A percentile compares a stretch with the other conserved stretches of the same genome.
Conservation (phyloP, 1,140 invertebrate species). For the Andrena cerasifolii region DNA sequence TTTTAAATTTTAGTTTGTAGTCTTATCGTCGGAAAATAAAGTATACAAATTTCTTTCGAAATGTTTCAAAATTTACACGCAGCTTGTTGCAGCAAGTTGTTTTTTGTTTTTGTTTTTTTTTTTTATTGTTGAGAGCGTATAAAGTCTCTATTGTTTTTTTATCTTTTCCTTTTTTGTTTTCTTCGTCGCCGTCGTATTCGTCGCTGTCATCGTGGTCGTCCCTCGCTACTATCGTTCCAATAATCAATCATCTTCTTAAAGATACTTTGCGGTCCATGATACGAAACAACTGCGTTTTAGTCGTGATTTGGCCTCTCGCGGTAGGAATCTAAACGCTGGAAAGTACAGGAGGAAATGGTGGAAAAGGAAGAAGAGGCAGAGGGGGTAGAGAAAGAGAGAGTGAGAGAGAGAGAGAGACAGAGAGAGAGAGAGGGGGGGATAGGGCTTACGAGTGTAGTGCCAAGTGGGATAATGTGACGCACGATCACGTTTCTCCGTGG, state of each 20-base stretch:
- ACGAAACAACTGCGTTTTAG: neutral
- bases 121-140: slow-evolving; percentile 8
- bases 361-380: neutral
- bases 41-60: slow-evolving; percentile 73
- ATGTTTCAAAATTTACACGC: slow-evolving; percentile 26
- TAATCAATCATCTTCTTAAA: neutral
- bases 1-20: slow-evolving; percentile 77
- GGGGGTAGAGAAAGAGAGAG: slow-evolving; percentile 39
- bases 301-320: neutral
- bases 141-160: neutral
- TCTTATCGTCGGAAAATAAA: slow-evolving; percentile 73
- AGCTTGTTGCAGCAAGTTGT: slow-evolving; percentile 2
- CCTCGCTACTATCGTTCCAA: neutral
- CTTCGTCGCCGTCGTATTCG: slow-evolving; percentile 1
- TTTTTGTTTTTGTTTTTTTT: slow-evolving; percentile 43
- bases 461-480: slow-evolving; percentile 42
- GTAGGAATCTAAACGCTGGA: neutral
- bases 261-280: neutral
- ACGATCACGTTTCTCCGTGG: slow-evolving; percentile 13
- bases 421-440: slow-evolving; percentile 34
- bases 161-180: too few species aligned
- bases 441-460: slow-evolving; percentile 45
- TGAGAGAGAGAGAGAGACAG: neutral
- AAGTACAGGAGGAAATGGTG: too few species aligned
- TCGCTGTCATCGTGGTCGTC: neutral